Conservation (phyloP, 2,797 vertebrate species). For the Myiotriccus ornatus region DNA sequence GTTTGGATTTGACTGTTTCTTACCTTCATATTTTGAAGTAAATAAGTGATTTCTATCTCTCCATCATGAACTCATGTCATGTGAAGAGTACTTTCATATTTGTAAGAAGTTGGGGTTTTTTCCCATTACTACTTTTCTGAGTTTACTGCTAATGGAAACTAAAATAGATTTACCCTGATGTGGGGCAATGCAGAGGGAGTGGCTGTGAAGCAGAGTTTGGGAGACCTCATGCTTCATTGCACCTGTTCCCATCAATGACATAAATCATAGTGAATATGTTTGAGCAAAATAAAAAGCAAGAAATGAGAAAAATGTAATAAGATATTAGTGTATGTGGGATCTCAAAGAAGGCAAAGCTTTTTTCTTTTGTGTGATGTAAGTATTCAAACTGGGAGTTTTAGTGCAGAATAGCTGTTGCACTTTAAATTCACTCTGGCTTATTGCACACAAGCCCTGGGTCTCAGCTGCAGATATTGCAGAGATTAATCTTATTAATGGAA, state of each 20-base stretch:
- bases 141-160: background rate
- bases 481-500: constrained; percentile 71
- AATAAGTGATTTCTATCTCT: background rate
- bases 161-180: background rate
- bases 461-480: constrained; percentile 69
- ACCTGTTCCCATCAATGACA: background rate
- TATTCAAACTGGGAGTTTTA: background rate
- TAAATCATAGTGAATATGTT: background rate
- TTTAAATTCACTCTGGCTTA: constrained; percentile 21
- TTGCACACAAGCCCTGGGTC: constrained; percentile 15
- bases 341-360: background rate
- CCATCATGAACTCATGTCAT: background rate
- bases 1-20: background rate
- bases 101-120: background rate
- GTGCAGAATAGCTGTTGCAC: constrained; percentile 2
- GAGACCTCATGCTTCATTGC: background rate
- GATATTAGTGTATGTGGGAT: background rate
- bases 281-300: background rate
- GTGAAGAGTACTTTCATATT: background rate
- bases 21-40: background rate
- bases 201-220: background rate
- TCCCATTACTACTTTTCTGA: background rate
- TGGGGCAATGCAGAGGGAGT: background rate
- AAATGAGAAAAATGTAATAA: background rate
- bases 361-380: background rate